phyloP scores from a whole-genome alignment of 2,113 vertebrate genomes.

The Myrmecobius fasciatus region DNA sequence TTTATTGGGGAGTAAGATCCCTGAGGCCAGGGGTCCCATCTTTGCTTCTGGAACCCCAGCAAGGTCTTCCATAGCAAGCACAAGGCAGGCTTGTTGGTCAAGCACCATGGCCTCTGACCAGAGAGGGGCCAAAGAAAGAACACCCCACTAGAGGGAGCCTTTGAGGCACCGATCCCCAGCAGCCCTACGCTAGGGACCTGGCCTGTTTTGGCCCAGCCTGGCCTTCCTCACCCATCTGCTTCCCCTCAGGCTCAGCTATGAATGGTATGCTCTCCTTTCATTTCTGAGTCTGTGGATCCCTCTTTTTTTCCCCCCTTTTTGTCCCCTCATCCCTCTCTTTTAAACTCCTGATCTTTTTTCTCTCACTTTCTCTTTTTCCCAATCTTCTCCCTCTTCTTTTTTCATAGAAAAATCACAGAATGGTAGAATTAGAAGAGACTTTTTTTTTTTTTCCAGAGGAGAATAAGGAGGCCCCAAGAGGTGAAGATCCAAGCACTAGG shows the following conservation, averaged over 20 bases:
- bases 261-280: neutral
- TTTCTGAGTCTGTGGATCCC: neutral
- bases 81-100: neutral
- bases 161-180: neutral
- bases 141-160: slow-evolving; percentile 56
- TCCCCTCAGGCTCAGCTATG: neutral
- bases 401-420: neutral
- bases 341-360: rapidly evolving
- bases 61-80: neutral
- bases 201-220: no score
- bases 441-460: neutral
- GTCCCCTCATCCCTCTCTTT: neutral
- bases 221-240: neutral
- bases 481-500: neutral
- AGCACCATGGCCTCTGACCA: neutral
- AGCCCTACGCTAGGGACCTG: neutral
- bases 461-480: neutral
- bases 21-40: neutral
- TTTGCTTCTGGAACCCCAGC: neutral
- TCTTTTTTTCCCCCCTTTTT: neutral
- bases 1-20: neutral
- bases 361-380: neutral
- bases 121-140: neutral
- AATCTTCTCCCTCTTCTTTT: neutral
- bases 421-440: neutral